Percentiles rank a stretch among this genome's conserved stretches.
phyloP scores from a whole-genome alignment of 2,113 vertebrate genomes.

The Poeciliopsis retropinna region DNA sequence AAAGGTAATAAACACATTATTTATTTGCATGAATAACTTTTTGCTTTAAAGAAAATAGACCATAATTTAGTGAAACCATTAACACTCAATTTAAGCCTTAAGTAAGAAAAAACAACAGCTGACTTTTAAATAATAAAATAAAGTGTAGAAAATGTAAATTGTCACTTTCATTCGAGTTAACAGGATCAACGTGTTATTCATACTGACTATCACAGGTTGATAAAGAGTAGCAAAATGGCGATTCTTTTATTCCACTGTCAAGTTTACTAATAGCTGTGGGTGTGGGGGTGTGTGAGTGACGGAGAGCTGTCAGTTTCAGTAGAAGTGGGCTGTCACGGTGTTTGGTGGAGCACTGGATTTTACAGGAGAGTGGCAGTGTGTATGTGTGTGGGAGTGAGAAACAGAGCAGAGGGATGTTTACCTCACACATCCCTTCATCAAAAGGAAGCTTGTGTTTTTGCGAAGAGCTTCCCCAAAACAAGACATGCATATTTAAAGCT shows the following conservation, averaged over 20 bases:
- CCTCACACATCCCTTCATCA: conserved; percentile 37
- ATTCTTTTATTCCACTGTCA: conserved; percentile 17
- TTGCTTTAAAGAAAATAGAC: background rate
- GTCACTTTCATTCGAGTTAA: background rate
- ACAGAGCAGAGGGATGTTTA: conserved; percentile 35
- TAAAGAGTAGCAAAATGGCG: background rate
- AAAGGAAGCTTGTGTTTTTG: conserved; percentile 7
- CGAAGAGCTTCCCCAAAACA: background rate
- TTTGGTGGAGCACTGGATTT: conserved; percentile 51
- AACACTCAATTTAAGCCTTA: background rate
- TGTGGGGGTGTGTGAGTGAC: conserved; percentile 2
- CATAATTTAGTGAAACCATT: background rate
- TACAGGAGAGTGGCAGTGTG: conserved; percentile 15
- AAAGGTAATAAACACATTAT: no score
- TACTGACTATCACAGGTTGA: conserved; percentile 2
- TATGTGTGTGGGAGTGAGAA: conserved; percentile 38
- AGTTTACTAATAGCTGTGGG: conserved; percentile 33
- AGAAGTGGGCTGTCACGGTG: conserved; percentile 54
- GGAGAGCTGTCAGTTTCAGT: conserved; percentile 33
- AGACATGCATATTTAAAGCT: conserved; percentile 21
- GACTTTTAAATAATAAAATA: background rate
- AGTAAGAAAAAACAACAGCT: background rate
- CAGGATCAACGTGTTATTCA: background rate
- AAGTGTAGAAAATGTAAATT: conserved; percentile 1
- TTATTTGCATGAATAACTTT: background rate